Evolutionary conservation across 2,888 invertebrate species (phyloP).

Genomic region (Drosophila mayaguana): DNA sequence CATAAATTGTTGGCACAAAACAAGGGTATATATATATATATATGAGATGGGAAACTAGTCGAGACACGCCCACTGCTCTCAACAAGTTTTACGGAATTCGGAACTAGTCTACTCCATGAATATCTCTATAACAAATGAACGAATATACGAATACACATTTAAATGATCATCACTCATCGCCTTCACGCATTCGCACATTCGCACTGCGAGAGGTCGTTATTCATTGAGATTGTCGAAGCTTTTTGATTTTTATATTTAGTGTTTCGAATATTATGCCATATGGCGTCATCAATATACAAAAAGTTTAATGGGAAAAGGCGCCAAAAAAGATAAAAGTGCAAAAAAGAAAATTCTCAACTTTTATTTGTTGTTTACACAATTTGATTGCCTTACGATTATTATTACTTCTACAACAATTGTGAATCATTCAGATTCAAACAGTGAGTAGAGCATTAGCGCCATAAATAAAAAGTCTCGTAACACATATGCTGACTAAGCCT

Average conservation of each 20-base stretch:
- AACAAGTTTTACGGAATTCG: constrained; percentile 41
- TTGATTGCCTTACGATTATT: constrained; percentile 12
- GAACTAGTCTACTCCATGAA: constrained; percentile 39
- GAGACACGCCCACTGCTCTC: constrained; percentile 2
- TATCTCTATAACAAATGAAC: constrained; percentile 13
- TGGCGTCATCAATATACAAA: constrained; percentile 59
- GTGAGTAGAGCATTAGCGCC: constrained; percentile 13
- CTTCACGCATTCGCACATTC: constrained; percentile 42
- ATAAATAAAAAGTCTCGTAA: constrained; percentile 31
- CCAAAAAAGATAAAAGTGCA: constrained; percentile 26
- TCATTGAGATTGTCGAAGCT: constrained; percentile 41
- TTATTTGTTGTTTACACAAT: constrained; percentile 33
- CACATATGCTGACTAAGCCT: constrained; percentile 56
- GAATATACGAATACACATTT: neutral
- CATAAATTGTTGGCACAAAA: neutral
- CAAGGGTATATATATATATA: neutral
- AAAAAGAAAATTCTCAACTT: constrained; percentile 14
- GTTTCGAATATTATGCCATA: constrained; percentile 31
- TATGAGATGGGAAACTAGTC: neutral
- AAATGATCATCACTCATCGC: constrained; percentile 24
- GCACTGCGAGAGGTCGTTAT: constrained; percentile 48
- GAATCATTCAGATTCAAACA: constrained; percentile 32
- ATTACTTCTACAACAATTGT: constrained; percentile 15
- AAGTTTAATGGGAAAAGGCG: constrained; percentile 28
- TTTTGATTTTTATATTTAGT: constrained; percentile 25